Evolutionary conservation across 2,113 vertebrate genomes (phyloP).

Genomic region (Okapia johnstoni): DNA sequence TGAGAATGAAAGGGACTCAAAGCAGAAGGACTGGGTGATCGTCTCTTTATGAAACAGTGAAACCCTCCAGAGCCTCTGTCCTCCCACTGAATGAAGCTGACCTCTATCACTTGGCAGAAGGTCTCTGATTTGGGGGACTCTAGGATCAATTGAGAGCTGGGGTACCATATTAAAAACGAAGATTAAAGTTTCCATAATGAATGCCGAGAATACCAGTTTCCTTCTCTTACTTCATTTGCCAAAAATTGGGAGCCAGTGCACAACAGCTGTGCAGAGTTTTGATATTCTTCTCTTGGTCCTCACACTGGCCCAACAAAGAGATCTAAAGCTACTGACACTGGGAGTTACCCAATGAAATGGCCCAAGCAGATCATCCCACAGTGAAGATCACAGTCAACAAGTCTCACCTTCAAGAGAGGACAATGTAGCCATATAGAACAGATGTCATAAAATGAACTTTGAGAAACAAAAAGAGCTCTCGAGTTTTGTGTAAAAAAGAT

Average conservation of each 20-base stretch:
- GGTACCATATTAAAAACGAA: background rate
- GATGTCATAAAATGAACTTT: background rate
- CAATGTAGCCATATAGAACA: background rate
- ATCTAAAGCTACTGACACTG: background rate
- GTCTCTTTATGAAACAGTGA: background rate
- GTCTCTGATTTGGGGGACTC: background rate
- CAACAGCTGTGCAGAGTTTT: background rate
- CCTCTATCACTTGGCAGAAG: background rate
- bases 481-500: background rate
- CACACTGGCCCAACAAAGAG: background rate
- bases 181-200: background rate
- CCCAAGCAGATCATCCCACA: background rate
- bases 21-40: background rate
- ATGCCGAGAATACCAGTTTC: background rate
- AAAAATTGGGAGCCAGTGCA: background rate
- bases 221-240: conserved; percentile 1
- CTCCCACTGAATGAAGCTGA: background rate
- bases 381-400: conserved; percentile 29
- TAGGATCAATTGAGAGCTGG: background rate
- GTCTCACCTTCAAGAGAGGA: conserved; percentile 4
- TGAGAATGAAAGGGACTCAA: background rate
- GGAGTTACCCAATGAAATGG: background rate
- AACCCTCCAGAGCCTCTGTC: background rate
- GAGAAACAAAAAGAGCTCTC: background rate
- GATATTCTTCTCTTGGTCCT: background rate